Evolutionary conservation across 2,888 invertebrate genomes (phyloP), one percentile per base, ranked within the genome.

Genomic region (Hypolimnas misippus): DNA sequence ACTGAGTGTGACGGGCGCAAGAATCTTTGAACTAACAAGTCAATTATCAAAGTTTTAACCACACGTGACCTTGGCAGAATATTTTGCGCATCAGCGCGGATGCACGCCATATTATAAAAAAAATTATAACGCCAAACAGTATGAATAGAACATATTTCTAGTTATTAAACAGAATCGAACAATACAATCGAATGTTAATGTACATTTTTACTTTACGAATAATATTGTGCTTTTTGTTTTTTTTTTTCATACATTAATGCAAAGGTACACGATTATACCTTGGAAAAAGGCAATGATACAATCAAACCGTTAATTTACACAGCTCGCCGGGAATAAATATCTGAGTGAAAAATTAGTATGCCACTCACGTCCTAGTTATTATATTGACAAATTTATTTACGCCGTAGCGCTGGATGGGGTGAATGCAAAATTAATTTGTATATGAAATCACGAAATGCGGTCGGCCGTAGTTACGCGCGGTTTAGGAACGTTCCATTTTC

Each of bases 361-460:
- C 63, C 33, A 25, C 31, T 68, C 67, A 69, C 67, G 68, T 56
- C 31, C 58, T 19, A 17, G 57, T 62, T 67, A 63, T 68, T 62
- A 66, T 67, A 65, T 62, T 58, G 58, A 51, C 56, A 56, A 62
- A 62, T 63, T 65, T 66, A 66, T 68, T 68, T 53, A 61, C 65
- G 63, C 42, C 35, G 58, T 42, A 25, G 40, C 54, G 38, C 29
- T 42, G 38, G 52, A 25, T 31, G 33, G 44, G 42, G 21, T 29
- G 62, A 38, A 58, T 58, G 58, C 52, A 42, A 52, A 54, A 53
- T 57, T 63, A 44, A 63, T 63, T 63, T 57, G 49, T 64, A 53
- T 60, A 63, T 51, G 42, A 59, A 55, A 64, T 64, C 46, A 53
- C 60, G 60, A 57, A 56, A 46, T 59, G 56, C 55, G 56, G 46